These are phyloP conservation scores for Ovis canadensis DNA, from an alignment of 2,113 vertebrate species.

Conservation along the genomic window DNA sequence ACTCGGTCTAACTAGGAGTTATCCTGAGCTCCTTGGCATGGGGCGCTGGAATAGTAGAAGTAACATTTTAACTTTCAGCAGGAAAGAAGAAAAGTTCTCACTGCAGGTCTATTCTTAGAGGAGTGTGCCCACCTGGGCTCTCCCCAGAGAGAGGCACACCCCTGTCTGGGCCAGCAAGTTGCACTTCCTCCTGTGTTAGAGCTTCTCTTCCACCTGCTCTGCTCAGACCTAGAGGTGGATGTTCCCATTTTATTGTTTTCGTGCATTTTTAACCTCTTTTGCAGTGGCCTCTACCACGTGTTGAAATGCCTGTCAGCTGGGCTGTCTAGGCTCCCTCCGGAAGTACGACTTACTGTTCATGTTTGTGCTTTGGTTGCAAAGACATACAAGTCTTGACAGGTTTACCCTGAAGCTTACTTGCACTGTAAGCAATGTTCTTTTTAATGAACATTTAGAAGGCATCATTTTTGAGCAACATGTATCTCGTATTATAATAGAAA, in stretches of 20 bases:
- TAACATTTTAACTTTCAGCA: background rate
- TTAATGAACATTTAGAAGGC: background rate
- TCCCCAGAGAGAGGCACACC: background rate
- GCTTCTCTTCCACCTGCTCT: background rate
- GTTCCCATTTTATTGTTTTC: background rate
- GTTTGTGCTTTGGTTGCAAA: slow-evolving; percentile 8
- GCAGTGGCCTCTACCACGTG: background rate
- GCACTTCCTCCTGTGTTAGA: background rate
- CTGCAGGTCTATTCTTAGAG: background rate
- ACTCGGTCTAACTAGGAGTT: background rate
- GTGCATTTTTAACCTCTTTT: background rate
- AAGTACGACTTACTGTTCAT: background rate
- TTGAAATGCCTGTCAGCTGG: background rate
- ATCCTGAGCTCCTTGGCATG: background rate
- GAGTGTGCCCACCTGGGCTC: background rate
- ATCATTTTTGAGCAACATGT: background rate
- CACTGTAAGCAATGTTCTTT: background rate
- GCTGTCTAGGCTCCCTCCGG: background rate
- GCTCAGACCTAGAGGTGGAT: background rate
- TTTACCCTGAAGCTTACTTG: background rate
- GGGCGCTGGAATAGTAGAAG: background rate
- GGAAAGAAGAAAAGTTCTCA: background rate
- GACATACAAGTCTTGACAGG: background rate
- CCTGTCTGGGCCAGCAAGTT: background rate
- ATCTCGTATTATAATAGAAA: background rate